Evolutionary conservation across 2,113 vertebrate genomes (phyloP).

Genomic region (Pungitius pungitius): DNA sequence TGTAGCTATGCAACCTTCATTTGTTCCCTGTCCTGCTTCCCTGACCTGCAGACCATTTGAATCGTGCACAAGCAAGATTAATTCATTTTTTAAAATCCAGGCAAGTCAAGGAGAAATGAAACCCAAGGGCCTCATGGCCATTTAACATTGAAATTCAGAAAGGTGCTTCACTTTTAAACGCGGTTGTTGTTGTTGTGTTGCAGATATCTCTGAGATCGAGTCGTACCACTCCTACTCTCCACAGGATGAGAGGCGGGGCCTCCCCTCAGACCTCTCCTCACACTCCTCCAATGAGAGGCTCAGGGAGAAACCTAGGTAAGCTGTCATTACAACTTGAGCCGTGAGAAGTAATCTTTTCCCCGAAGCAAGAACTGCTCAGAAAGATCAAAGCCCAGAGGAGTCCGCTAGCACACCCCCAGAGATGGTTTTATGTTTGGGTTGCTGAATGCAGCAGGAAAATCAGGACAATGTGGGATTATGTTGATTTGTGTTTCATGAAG

Average conservation of each 20-base stretch:
- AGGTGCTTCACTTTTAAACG: background rate
- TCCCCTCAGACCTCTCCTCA: conserved; percentile 90
- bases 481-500: conserved; percentile 25
- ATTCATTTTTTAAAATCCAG: conserved; percentile 7
- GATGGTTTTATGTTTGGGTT: background rate
- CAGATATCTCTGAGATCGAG: conserved; percentile 98
- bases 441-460: conserved; percentile 25
- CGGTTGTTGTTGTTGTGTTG: conserved; percentile 35
- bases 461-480: conserved; percentile 62
- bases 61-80: background rate
- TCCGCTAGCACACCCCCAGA: background rate
- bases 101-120: background rate
- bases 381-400: background rate
- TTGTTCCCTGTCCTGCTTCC: background rate
- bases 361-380: background rate
- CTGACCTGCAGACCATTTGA: conserved; percentile 18
- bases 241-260: conserved; percentile 87
- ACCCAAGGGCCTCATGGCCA: background rate
- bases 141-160: background rate
- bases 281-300: conserved; percentile 95
- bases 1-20: conserved; percentile 26
- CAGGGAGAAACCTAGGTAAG: conserved; percentile 88
- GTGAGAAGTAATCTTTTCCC: background rate
- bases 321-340: background rate
- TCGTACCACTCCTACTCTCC: conserved; percentile 95